phyloP scores from a whole-genome alignment of 2,888 invertebrate species.

The Liopterus haemorrhoidalis region DNA sequence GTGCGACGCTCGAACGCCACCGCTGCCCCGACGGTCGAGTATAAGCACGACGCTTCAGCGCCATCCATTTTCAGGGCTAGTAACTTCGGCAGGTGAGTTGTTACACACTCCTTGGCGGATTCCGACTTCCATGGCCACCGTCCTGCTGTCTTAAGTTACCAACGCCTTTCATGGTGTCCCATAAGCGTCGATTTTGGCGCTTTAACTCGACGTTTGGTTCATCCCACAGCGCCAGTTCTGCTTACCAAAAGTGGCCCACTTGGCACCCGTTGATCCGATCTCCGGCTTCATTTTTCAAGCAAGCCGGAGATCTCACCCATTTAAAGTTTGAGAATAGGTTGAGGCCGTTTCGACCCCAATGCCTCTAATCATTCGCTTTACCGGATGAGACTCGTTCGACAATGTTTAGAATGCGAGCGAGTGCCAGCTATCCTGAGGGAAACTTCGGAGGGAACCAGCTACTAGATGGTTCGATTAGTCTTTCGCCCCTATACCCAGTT shows the following conservation, averaged over 20 bases:
- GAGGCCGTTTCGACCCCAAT: constrained; percentile 63
- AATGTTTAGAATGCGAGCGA: constrained; percentile 37
- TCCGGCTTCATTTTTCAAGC: constrained; percentile 46
- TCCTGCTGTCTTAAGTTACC: constrained; percentile 53
- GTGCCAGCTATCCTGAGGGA: constrained; percentile 67
- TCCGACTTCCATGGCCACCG: constrained; percentile 72
- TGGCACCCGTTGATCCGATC: constrained; percentile 51
- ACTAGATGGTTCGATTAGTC: constrained; percentile 72
- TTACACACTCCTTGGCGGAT: constrained; percentile 56
- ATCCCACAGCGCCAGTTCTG: constrained; percentile 76
- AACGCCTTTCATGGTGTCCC: constrained; percentile 59
- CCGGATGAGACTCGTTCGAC: constrained; percentile 53
- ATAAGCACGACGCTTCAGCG: constrained; percentile 54
- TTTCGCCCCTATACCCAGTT: constrained; percentile 62
- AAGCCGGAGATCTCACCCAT: constrained; percentile 64
- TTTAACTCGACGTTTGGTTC: constrained; percentile 67
- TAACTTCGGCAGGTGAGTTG: constrained; percentile 60
- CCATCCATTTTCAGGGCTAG: constrained; percentile 62
- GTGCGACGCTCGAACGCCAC: constrained; percentile 33
- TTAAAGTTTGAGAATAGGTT: constrained; percentile 75
- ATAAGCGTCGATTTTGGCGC: constrained; percentile 58
- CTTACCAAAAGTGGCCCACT: constrained; percentile 72
- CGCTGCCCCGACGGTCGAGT: constrained; percentile 46
- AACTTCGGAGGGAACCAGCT: constrained; percentile 73
- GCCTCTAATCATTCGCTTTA: constrained; percentile 73